Conservation (phyloP, 1,140 invertebrate genomes). For the Hyles vespertilio region DNA sequence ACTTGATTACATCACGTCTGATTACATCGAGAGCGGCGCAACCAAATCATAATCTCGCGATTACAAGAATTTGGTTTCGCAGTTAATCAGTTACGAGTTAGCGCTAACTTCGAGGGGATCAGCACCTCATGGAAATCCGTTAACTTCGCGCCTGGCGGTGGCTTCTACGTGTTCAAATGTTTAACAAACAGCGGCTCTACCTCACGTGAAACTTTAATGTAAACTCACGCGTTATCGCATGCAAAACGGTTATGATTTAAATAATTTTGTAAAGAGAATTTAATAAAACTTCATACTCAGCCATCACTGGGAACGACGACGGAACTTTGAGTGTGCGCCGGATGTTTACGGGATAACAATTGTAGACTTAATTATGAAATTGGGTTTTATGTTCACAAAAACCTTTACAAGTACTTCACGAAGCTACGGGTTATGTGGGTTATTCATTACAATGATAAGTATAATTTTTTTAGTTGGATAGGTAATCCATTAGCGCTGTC, state of each 20-base stretch:
- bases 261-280: slow-evolving; percentile 22
- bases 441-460: too few relatives aligned
- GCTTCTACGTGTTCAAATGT: slow-evolving; percentile 48
- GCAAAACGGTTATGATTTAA: slow-evolving; percentile 33
- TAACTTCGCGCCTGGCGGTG: slow-evolving; percentile 24
- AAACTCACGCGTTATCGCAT: slow-evolving; percentile 32
- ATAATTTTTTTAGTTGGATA: too few relatives aligned
- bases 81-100: slow-evolving; percentile 1
- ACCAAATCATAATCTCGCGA: too few relatives aligned
- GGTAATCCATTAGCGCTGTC: too few relatives aligned
- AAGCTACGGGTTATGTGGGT: too few relatives aligned
- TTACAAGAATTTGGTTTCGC: neutral
- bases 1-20: too few relatives aligned
- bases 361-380: neutral
- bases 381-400: too few relatives aligned
- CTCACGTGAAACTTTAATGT: slow-evolving; percentile 33
- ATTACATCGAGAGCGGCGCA: too few relatives aligned
- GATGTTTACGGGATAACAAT: slow-evolving; percentile 4
- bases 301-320: neutral
- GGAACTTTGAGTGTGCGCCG: slow-evolving; percentile 2
- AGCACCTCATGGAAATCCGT: neutral
- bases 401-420: too few relatives aligned
- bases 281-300: slow-evolving; percentile 9
- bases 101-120: neutral
- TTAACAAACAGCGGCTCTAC: slow-evolving; percentile 47